Evolutionary conservation across 92 coral and sea anemone species (phyloP), one percentile per base, ranked within the genome.

Genomic region (Virgularia gustaviana): DNA sequence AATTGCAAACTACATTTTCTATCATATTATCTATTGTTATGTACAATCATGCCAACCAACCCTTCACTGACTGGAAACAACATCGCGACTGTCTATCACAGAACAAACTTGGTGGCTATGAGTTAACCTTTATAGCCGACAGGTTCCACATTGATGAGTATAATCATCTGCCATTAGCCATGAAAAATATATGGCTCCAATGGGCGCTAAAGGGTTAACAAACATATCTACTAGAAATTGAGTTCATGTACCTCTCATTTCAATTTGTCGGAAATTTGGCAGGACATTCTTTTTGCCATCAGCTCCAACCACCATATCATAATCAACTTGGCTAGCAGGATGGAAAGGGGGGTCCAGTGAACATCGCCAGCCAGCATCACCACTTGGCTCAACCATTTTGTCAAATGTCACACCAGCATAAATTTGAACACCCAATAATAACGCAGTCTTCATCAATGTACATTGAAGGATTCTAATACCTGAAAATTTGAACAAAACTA

Each of bases 261-360:
- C 97, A 60, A 91, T 91, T 70, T 91, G 97, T 18, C 83, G 82
- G 72, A 91, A 91, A 20, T 90, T 88, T 22, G 97, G 97, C 12
- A 91, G 70, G 45, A 86, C 92, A 73, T 91, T 91, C 74, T 86
- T 91, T 79, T 91, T 91, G 32, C 97, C 97, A 56, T 91, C 97
- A 19, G 97, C 97, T 23, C 97, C 97, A 47, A 91, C 81, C 22
- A 91, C 82, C 27, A 91, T 90, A 43, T 91, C 97, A 20, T 86
- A 70, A 58, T 89, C 96, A 45, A 62, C 71, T 60, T 87, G 79
- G 62, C 82, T 84, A 43, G 90, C 85, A 32, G 90, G 86, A 54
- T 89, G 96, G 70, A 72, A 57, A 55, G 71, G 81, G 15, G 97
- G 97, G 34, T 89, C 84, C 55, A 91, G 91, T 49, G 82, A 77